Percentiles rank a stretch among this genome's conserved stretches.
phyloP scores from a whole-genome alignment of 2,113 vertebrate species.

The Natator depressus region DNA sequence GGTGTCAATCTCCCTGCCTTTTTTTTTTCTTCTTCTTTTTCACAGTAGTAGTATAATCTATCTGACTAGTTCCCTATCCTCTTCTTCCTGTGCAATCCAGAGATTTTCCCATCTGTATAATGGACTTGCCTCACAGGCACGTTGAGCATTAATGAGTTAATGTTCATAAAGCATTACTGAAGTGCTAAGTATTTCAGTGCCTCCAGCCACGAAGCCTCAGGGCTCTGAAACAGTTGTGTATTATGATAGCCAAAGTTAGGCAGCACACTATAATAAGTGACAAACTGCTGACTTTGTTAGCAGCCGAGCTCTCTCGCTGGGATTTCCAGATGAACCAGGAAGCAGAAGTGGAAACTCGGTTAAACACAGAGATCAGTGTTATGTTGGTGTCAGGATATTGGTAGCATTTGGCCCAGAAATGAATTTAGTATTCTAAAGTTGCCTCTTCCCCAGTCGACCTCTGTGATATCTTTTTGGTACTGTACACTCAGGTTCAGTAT shows the following conservation, averaged over 20 bases:
- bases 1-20: too few species aligned
- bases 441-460: not conserved
- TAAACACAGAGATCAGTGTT: not conserved
- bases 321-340: not conserved
- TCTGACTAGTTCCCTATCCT: too few species aligned
- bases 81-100: not conserved
- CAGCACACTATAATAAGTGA: not conserved
- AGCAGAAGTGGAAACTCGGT: not conserved
- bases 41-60: too few species aligned
- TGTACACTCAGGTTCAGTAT: not conserved
- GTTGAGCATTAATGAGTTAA: not conserved
- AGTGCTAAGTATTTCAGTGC: not conserved
- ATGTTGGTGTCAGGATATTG: not conserved
- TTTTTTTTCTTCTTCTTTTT: too few species aligned
- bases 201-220: not conserved
- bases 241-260: not conserved
- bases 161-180: not conserved
- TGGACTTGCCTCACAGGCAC: not conserved
- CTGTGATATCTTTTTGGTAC: not conserved
- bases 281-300: not conserved
- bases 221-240: not conserved
- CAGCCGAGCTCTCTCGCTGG: not conserved
- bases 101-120: not conserved
- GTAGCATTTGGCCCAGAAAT: not conserved
- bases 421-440: not conserved